Conservation (phyloP, 2,888 invertebrate genomes). For the Liodrosophila aerea region DNA sequence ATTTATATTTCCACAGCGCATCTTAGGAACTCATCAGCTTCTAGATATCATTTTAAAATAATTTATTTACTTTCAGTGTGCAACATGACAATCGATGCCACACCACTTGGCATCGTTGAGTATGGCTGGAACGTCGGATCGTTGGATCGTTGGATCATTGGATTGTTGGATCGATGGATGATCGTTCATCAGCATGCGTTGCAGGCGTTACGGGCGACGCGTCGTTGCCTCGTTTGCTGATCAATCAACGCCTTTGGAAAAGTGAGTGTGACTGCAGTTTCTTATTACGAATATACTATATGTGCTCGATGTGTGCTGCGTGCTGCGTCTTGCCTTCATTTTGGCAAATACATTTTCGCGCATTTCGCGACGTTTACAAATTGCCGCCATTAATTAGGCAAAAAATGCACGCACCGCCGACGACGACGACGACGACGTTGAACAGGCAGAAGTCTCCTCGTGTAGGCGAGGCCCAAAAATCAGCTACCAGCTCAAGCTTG, state of each 20-base stretch:
- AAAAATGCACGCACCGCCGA: constrained; percentile 66
- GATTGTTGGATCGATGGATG: constrained; percentile 4
- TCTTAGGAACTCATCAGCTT: not conserved
- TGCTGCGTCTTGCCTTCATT: constrained; percentile 35
- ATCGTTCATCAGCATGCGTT: constrained; percentile 70
- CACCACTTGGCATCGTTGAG: constrained; percentile 16
- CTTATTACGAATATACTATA: constrained; percentile 60
- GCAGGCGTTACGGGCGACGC: constrained; percentile 44
- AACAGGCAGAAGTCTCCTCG: constrained; percentile 16
- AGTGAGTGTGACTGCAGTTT: constrained; percentile 57
- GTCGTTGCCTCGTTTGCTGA: constrained; percentile 51
- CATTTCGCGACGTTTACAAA: constrained; percentile 79
- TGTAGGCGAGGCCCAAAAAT: constrained; percentile 66
- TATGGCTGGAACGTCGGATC: constrained; percentile 13
- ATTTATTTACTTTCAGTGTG: constrained; percentile 13
- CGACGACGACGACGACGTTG: constrained; percentile 6
- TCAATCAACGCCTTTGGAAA: constrained; percentile 78
- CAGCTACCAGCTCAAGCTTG: constrained; percentile 58
- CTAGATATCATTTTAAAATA: too few species aligned
- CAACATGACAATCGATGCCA: constrained; percentile 58
- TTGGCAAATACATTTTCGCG: constrained; percentile 75
- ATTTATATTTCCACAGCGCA: constrained; percentile 6
- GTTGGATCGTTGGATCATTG: constrained; percentile 25
- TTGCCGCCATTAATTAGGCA: constrained; percentile 80
- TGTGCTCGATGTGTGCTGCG: too few species aligned